Evolutionary conservation across 2,888 invertebrate genomes (phyloP).

Genomic region (Seladonia tumulorum): DNA sequence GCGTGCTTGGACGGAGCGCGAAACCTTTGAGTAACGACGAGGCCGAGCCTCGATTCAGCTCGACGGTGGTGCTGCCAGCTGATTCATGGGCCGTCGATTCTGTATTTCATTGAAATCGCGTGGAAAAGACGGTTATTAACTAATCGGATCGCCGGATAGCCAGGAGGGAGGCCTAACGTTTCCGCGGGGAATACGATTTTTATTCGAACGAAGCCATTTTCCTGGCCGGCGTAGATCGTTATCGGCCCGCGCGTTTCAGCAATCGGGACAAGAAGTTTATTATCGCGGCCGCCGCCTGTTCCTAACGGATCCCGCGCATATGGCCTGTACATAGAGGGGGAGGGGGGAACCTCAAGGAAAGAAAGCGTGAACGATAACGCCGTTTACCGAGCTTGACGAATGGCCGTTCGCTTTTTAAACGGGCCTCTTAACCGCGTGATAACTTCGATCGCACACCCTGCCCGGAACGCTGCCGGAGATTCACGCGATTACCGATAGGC

Average conservation of each 20-base stretch:
- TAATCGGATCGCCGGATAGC: conserved; percentile 28
- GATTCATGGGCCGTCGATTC: conserved; percentile 36
- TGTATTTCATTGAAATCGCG: conserved; percentile 30
- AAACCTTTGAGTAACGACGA: conserved; percentile 21
- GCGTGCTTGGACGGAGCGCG: not conserved
- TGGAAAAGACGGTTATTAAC: conserved; percentile 27
- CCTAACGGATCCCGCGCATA: conserved; percentile 34
- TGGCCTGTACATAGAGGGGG: not conserved
- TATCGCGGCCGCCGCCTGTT: conserved; percentile 6
- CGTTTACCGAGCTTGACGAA: not conserved
- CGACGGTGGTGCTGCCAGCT: not conserved
- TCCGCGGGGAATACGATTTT: conserved; percentile 6
- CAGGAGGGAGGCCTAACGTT: not conserved
- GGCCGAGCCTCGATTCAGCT: conserved; percentile 12
- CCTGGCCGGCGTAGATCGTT: conserved; percentile 10
- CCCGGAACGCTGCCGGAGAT: not conserved
- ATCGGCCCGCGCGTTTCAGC: conserved; percentile 26
- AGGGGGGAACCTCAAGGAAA: not conserved
- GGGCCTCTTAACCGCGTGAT: not conserved
- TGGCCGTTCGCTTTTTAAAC: not conserved
- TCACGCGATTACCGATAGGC: not conserved
- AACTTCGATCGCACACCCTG: not conserved
- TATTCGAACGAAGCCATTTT: not conserved
- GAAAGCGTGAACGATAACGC: conserved; percentile 3
- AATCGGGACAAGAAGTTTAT: conserved; percentile 38